Conservation (phyloP, 2,113 vertebrate genomes). For the Anarrhichthys ocellatus region DNA sequence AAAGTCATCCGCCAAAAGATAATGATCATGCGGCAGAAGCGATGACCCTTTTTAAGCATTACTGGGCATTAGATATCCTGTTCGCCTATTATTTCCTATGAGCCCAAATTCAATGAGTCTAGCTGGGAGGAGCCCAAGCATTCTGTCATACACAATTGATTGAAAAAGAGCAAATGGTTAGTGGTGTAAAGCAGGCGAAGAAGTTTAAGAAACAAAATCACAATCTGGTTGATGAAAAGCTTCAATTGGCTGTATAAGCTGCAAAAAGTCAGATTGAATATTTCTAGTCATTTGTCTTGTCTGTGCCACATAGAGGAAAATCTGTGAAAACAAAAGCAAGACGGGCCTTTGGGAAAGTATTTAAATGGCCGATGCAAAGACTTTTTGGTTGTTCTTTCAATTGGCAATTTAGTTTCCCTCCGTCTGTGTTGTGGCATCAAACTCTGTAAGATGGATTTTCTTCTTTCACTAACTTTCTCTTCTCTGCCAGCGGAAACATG, state of each 20-base stretch:
- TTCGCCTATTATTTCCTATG: constrained; percentile 20
- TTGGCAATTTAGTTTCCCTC: background rate
- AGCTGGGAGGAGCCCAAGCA: background rate
- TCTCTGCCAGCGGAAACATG: constrained; percentile 36
- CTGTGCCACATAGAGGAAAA: background rate
- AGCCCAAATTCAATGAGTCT: constrained; percentile 40
- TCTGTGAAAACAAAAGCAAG: background rate
- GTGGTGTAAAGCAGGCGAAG: background rate
- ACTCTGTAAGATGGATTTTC: constrained; percentile 35
- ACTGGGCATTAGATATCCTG: constrained; percentile 37
- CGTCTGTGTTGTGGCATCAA: constrained; percentile 28
- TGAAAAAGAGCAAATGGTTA: background rate
- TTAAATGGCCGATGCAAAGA: background rate
- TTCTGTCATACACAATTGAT: background rate
- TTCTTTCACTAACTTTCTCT: constrained; percentile 25
- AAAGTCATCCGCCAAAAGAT: constrained; percentile 55
- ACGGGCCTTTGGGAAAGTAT: background rate
- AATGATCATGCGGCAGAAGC: constrained; percentile 37
- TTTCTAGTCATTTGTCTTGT: background rate
- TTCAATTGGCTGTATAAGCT: background rate
- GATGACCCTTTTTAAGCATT: constrained; percentile 52
- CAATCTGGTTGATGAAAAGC: background rate
- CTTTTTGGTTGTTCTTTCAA: constrained; percentile 9
- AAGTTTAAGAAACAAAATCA: constrained; percentile 2
- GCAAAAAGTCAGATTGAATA: background rate